Conservation (phyloP, 2,113 vertebrate species). For the Ivindomyrus marchei region DNA sequence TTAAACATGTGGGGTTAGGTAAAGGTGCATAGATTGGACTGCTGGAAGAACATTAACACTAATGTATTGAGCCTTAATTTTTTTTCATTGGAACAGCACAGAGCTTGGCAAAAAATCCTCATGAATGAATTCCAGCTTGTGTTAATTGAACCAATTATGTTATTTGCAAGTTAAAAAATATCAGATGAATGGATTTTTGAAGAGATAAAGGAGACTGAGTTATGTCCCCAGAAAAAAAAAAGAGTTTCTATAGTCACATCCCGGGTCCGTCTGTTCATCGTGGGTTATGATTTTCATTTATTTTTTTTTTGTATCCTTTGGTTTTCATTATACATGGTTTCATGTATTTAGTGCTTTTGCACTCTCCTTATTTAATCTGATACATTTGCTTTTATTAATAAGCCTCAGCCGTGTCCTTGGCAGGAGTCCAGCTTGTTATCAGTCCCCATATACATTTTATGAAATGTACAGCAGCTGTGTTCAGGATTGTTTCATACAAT, state of each 20-base stretch:
- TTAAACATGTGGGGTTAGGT: not conserved
- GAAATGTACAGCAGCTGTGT: not conserved
- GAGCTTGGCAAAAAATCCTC: not conserved
- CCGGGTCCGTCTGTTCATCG: not conserved
- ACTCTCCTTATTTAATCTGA: not conserved
- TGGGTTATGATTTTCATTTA: not conserved
- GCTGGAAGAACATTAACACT: not conserved
- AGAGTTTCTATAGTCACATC: not conserved
- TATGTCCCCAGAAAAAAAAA: not conserved
- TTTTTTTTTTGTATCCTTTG: not conserved
- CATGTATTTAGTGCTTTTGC: not conserved
- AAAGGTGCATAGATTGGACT: not conserved
- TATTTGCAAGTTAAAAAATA: not conserved
- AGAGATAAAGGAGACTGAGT: not conserved
- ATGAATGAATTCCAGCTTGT: not conserved
- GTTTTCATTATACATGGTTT: not conserved
- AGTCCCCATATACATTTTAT: not conserved
- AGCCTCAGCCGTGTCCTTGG: not conserved
- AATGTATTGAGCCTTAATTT: not conserved
- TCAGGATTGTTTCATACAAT: not conserved
- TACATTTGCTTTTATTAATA: not conserved
- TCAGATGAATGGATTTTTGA: not conserved
- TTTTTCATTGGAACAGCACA: not conserved
- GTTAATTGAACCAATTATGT: not conserved
- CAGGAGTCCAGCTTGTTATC: not conserved